Evolutionary conservation across 2,113 vertebrate genomes (phyloP), one percentile per base, ranked within the genome.

Genomic region (Promerops cafer): DNA sequence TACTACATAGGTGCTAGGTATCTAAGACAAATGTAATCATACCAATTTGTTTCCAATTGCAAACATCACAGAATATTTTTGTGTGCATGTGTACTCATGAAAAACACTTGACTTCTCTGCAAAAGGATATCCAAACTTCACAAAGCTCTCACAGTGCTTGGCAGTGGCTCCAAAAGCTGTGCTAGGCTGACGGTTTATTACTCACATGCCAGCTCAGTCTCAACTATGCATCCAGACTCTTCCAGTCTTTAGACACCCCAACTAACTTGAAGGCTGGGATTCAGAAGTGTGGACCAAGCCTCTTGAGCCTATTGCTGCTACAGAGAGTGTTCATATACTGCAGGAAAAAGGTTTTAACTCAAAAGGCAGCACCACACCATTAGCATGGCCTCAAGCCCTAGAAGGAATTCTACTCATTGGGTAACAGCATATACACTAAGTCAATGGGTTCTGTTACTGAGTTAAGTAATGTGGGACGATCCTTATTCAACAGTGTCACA

Each of bases 1-100:
- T 20, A 44, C 39, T 33, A 66, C 33, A 28, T 0, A 20, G 28
- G 40, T 78, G 22, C 22, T 33, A 35, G 7, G 23, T 37, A 81
- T 47, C 68, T 79, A 27, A 54, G 30, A 66, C n/a, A 86, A 72
- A 61, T 2, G 13, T 54, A 63, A 71, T 13, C 28, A 19, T 14
- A 64, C 7, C n/a, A 50, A 68, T 45, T 35, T 42, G 42, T 23
- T 81, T 83, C 68, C 64, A 59, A 5, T 4, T 45, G 21, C 50
- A 66, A 50, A 33, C 39, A 83, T 27, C 56, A 80, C 17, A 63
- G 33, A 72, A 20, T 23, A 69, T 16, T 3, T 14, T n/a, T 8
- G 31, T 3, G 7, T 13, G 21, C 9, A 23, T 1, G 13, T 12
- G 11, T 5, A 37, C 0, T 1, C 37, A 27, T 3, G 21, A 12